Conservation (phyloP, 2,113 vertebrate species). For the Apeltes quadracus region DNA sequence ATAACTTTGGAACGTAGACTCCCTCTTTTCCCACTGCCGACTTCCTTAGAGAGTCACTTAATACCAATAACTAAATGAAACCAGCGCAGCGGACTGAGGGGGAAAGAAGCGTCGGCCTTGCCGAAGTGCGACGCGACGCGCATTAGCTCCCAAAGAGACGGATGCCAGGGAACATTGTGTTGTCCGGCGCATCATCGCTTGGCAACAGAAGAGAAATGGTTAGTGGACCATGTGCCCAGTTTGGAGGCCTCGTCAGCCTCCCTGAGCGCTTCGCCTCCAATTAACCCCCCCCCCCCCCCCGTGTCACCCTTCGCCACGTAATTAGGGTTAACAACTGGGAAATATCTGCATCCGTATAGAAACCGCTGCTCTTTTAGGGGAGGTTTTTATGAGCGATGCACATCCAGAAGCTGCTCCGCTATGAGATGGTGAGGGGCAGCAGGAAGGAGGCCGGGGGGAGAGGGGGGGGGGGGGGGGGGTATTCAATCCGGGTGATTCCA, state of each 20-base stretch:
- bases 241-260: slow-evolving; percentile 19
- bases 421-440: too few relatives aligned
- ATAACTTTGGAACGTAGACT: background rate
- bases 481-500: too few relatives aligned
- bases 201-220: slow-evolving; percentile 14
- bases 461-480: too few relatives aligned
- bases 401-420: too few relatives aligned
- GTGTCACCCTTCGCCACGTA: slow-evolving; percentile 4
- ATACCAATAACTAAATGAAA: background rate
- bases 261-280: slow-evolving; percentile 7
- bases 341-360: slow-evolving; percentile 4
- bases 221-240: slow-evolving; percentile 22
- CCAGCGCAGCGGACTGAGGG: background rate
- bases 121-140: too few relatives aligned
- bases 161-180: slow-evolving; percentile 19
- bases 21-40: background rate
- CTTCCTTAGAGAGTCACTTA: background rate
- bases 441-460: too few relatives aligned
- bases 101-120: background rate
- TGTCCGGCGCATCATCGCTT: slow-evolving; percentile 13
- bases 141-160: too few relatives aligned
- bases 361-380: slow-evolving; percentile 10
- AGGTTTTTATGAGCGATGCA: too few relatives aligned
- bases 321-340: slow-evolving; percentile 21
- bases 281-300: slow-evolving; percentile 34